Percentiles rank a stretch among this genome's conserved stretches.
Evolutionary conservation across 2,113 vertebrate species (phyloP).

Genomic region (Grantiella picta): DNA sequence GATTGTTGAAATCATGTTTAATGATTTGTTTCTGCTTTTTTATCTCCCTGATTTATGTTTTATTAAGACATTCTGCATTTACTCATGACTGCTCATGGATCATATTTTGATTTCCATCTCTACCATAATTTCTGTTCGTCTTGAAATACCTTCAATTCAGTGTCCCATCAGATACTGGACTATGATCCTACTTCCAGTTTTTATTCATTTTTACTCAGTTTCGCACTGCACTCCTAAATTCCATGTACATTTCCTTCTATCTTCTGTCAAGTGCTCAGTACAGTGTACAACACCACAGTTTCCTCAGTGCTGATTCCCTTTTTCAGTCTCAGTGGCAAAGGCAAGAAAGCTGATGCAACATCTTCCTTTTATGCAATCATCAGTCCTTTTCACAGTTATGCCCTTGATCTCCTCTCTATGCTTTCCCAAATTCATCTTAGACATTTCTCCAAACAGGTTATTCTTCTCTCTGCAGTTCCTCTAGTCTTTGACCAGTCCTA

Average conservation of each 20-base stretch:
- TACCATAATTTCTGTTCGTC: neutral
- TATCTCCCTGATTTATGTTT: neutral
- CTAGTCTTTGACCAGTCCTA: neutral
- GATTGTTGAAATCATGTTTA: rapidly evolving
- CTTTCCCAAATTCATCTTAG: neutral
- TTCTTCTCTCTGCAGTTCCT: neutral
- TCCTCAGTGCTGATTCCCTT: neutral
- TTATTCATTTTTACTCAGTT: neutral
- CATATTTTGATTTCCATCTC: neutral
- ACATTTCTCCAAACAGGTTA: neutral
- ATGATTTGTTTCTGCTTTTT: neutral
- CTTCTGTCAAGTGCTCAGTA: neutral
- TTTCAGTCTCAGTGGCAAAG: neutral
- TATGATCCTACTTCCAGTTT: neutral
- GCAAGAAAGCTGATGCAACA: rapidly evolving
- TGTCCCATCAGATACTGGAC: neutral
- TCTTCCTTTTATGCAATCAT: neutral
- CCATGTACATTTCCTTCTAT: rapidly evolving
- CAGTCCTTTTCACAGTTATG: neutral
- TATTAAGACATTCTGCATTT: neutral
- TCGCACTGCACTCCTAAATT: neutral
- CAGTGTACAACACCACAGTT: neutral
- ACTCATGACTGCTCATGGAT: neutral
- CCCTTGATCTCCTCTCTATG: neutral
- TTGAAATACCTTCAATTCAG: neutral